Conservation (phyloP, 2,888 invertebrate species). For the Coenonympha glycerion region DNA sequence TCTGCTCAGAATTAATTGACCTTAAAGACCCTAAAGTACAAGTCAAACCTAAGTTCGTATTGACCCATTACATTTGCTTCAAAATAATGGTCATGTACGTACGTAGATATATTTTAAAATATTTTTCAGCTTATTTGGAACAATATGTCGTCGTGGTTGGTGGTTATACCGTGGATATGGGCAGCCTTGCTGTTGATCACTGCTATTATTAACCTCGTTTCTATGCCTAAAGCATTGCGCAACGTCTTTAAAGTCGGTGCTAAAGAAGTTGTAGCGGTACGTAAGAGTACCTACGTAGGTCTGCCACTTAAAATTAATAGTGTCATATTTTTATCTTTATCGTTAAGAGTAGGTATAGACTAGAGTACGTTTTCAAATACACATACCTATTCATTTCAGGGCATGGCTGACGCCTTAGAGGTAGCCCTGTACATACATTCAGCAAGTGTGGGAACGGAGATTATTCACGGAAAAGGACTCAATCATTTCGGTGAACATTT, state of each 20-base stretch:
- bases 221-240: slow-evolving; percentile 33
- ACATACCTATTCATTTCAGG: slow-evolving; percentile 37
- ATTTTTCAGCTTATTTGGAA: slow-evolving; percentile 56
- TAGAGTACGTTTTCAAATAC: not conserved
- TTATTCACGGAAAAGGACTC: slow-evolving; percentile 62
- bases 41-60: no score
- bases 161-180: slow-evolving; percentile 54
- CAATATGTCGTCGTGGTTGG: slow-evolving; percentile 48
- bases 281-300: slow-evolving; percentile 32
- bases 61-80: no score
- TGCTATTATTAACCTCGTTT: slow-evolving; percentile 35
- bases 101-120: no score
- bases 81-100: no score
- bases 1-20: no score
- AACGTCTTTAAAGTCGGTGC: slow-evolving; percentile 44
- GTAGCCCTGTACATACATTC: slow-evolving; percentile 60
- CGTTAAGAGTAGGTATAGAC: no score
- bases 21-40: no score
- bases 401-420: slow-evolving; percentile 51
- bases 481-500: slow-evolving; percentile 52
- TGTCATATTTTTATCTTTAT: no score
- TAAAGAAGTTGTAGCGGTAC: slow-evolving; percentile 48
- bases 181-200: slow-evolving; percentile 35
- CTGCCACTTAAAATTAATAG: no score
- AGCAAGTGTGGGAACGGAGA: slow-evolving; percentile 56